Evolutionary conservation across 1,140 invertebrate genomes (phyloP).

Genomic region (Rhynchophorus ferrugineus): DNA sequence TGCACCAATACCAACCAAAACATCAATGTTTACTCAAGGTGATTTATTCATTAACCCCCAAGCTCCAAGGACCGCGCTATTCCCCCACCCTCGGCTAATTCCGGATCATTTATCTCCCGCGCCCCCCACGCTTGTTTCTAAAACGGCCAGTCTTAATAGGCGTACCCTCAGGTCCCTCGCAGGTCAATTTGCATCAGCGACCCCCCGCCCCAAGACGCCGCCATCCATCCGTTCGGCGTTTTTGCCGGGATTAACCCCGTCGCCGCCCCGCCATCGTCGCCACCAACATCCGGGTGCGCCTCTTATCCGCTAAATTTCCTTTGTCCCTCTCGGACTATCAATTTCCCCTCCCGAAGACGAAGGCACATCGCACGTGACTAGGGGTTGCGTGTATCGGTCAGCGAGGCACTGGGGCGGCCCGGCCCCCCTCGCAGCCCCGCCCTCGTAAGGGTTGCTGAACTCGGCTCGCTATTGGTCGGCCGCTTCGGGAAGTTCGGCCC

Average conservation of each 20-base stretch:
- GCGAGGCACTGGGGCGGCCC: constrained; percentile 18
- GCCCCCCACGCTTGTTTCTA: neutral
- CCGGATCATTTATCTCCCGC: no score
- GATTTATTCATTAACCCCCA: no score
- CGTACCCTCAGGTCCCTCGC: no score
- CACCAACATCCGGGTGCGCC: neutral
- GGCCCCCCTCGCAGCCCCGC: constrained; percentile 13
- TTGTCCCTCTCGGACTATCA: constrained; percentile 14
- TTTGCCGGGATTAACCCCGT: neutral
- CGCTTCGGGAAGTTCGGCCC: neutral
- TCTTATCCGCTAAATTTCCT: constrained; percentile 4
- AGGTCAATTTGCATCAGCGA: neutral
- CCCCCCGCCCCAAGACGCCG: no score
- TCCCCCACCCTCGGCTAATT: no score
- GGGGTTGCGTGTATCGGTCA: constrained; percentile 20
- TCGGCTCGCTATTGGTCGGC: neutral
- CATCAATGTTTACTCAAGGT: no score
- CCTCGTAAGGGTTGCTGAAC: constrained; percentile 6
- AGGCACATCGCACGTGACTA: constrained; percentile 11
- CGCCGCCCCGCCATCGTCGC: neutral
- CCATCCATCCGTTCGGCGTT: no score
- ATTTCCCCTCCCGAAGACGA: constrained; percentile 11
- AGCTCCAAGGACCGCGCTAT: no score
- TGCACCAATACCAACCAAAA: no score
- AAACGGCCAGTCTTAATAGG: no score